phyloP scores from a whole-genome alignment of 2,113 vertebrate genomes.

The Chroicocephalus ridibundus region DNA sequence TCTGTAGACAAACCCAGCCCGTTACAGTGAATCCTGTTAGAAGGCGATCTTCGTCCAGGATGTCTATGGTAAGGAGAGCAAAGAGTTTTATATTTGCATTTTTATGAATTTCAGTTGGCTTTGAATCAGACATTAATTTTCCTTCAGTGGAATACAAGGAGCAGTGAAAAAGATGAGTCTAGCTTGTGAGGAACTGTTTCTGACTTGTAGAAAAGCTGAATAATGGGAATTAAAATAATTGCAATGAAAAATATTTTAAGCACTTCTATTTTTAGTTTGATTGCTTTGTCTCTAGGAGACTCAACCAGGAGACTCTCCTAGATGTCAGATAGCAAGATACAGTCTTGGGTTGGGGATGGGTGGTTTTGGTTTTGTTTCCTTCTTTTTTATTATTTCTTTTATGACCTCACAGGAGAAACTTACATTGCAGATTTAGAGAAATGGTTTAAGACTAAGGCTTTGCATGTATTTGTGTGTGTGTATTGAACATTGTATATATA shows the following conservation, averaged over 20 bases:
- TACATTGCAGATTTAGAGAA: neutral
- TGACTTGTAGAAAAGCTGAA: neutral
- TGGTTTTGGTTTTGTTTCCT: neutral
- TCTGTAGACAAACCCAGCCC: conserved; percentile 85
- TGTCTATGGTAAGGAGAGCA: conserved; percentile 86
- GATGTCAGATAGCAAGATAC: neutral
- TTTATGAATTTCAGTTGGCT: neutral
- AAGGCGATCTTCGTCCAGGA: conserved; percentile 88
- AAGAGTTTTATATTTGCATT: neutral
- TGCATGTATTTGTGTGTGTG: neutral
- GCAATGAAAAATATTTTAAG: neutral
- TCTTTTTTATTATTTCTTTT: neutral
- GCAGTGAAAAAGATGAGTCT: neutral
- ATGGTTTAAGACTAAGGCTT: neutral
- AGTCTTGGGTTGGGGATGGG: neutral
- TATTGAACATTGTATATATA: neutral
- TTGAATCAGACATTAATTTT: neutral
- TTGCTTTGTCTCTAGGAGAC: neutral
- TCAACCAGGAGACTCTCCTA: neutral
- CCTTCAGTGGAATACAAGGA: neutral
- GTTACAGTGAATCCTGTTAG: conserved; percentile 87
- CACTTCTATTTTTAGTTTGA: neutral
- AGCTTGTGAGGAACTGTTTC: neutral
- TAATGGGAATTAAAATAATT: neutral
- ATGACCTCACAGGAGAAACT: neutral